phyloP scores from a whole-genome alignment of 2,797 vertebrate genomes.

The Ispidina lecontei region DNA sequence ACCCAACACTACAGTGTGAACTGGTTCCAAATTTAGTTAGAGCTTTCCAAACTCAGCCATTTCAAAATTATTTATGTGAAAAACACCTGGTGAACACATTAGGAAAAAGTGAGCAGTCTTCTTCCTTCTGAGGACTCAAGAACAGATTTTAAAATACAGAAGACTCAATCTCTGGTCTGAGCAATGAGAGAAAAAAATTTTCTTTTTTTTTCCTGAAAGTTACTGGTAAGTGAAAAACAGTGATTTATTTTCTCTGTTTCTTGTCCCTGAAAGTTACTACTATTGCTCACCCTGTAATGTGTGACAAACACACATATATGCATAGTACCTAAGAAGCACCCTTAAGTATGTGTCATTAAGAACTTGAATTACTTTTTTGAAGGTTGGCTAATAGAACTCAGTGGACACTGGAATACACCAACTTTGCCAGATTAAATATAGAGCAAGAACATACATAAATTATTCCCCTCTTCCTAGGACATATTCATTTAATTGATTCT shows the following conservation, averaged over 20 bases:
- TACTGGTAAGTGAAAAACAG: neutral
- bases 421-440: constrained; percentile 58
- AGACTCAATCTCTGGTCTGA: neutral
- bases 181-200: neutral
- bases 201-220: neutral
- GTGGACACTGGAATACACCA: neutral
- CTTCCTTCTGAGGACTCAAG: neutral
- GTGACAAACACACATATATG: neutral
- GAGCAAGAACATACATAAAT: constrained; percentile 54
- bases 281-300: neutral
- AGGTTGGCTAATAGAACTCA: constrained; percentile 8
- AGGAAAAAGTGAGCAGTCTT: constrained; percentile 51
- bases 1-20: constrained; percentile 10
- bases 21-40: constrained; percentile 3
- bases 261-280: neutral
- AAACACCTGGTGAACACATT: constrained; percentile 58
- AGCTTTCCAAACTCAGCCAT: constrained; percentile 22
- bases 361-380: constrained; percentile 3
- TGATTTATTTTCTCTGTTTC: neutral
- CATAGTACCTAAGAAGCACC: neutral
- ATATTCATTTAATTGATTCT: constrained; percentile 29
- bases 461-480: constrained; percentile 11
- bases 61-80: constrained; percentile 40
- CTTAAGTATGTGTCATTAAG: neutral
- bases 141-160: constrained; percentile 18